These are phyloP conservation scores for Trachythela sp. DNA, from an alignment of 64 coral and sea anemone genomes.

Conservation along the genomic window DNA sequence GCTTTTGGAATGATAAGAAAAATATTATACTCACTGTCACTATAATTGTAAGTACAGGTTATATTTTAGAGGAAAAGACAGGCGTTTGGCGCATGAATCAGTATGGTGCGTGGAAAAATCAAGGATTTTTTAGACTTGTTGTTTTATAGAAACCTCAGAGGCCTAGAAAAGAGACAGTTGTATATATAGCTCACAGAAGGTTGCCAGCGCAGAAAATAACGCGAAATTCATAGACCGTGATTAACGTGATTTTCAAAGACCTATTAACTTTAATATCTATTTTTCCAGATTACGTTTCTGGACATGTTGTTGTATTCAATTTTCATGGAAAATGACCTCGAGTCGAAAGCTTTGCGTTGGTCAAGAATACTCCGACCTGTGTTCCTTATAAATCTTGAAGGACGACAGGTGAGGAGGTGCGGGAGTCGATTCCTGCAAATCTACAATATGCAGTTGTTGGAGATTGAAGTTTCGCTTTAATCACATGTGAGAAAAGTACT, in stretches of 20 bases:
- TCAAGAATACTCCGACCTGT: neutral
- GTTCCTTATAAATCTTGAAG: neutral
- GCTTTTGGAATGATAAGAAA: constrained; percentile 96
- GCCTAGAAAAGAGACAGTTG: too few species aligned
- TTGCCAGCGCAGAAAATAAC: too few species aligned
- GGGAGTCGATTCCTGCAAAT: neutral
- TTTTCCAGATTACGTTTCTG: neutral
- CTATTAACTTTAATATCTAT: neutral
- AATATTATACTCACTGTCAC: constrained; percentile 70
- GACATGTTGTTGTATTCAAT: neutral
- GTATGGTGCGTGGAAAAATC: too few species aligned
- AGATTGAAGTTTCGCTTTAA: too few species aligned
- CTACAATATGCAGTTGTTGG: too few species aligned
- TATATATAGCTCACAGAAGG: too few species aligned
- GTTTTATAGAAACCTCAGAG: too few species aligned
- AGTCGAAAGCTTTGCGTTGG: neutral
- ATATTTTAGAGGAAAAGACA: too few species aligned
- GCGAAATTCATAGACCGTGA: neutral
- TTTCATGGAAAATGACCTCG: neutral
- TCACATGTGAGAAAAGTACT: too few species aligned
- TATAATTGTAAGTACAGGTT: constrained; percentile 67
- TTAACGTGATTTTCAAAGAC: too few species aligned
- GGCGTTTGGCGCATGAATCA: too few species aligned
- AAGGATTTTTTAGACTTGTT: too few species aligned
- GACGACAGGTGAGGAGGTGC: neutral